Conservation (phyloP, 35 echinoderm and acorn worm species). For the Lytechinus pictus region DNA sequence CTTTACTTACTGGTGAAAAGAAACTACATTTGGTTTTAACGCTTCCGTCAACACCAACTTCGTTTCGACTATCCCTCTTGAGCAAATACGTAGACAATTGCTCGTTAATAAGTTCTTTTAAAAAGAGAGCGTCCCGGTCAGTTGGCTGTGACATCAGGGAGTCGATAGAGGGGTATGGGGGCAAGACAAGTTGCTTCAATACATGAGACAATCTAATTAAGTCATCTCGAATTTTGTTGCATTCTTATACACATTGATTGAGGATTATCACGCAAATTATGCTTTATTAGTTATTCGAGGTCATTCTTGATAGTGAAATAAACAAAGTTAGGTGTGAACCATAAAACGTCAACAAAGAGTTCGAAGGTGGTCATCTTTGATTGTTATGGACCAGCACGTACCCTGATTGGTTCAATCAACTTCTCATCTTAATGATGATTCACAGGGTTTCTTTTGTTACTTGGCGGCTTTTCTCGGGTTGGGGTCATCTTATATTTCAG, state of each 20-base stretch:
- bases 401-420: background rate
- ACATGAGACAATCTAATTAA: background rate
- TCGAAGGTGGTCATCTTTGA: background rate
- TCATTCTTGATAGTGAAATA: background rate
- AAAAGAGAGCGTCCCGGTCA: background rate
- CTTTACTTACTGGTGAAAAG: background rate
- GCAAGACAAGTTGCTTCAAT: background rate
- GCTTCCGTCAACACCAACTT: background rate
- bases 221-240: background rate
- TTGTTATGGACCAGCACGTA: background rate
- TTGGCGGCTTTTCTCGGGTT: background rate
- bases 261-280: background rate
- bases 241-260: background rate
- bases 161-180: background rate
- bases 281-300: background rate
- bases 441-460: background rate
- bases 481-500: background rate
- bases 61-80: background rate
- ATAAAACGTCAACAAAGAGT: background rate
- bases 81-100: background rate
- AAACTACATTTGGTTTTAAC: background rate
- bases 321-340: background rate
- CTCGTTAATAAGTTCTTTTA: background rate
- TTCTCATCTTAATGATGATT: background rate
- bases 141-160: background rate